A percentile compares a stretch with the other conserved stretches of the same genome.
These are phyloP conservation scores for Parazoanthus darwini DNA, from an alignment of 92 coral and sea anemone genomes.

Conservation along the genomic window DNA sequence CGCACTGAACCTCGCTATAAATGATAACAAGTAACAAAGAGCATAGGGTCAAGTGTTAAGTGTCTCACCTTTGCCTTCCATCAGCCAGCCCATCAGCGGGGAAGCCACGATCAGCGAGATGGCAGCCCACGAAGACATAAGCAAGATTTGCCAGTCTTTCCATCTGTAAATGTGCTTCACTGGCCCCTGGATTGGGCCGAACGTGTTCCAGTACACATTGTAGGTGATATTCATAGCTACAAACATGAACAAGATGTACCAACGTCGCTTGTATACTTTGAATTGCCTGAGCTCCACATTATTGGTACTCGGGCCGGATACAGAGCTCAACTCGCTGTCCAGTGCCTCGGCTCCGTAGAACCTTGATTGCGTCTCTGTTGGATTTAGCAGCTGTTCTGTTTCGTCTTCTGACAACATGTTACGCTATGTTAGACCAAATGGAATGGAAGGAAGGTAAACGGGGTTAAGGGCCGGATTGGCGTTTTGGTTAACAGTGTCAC, in stretches of 20 bases:
- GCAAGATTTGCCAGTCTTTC: constrained; percentile 38
- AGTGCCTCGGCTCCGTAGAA: not conserved
- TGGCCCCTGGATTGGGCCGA: constrained; percentile 63
- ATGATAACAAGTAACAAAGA: not conserved
- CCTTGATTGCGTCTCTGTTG: not conserved
- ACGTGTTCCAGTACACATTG: constrained; percentile 52
- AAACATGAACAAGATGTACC: constrained; percentile 57
- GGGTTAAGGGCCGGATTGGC: too few species aligned
- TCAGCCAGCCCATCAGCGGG: constrained; percentile 22
- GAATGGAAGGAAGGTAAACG: too few species aligned
- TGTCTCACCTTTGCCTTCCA: constrained; percentile 16
- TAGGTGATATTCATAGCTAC: constrained; percentile 30
- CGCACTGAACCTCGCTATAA: not conserved
- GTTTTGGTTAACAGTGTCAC: too few species aligned
- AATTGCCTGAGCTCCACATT: not conserved
- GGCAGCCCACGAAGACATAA: constrained; percentile 22
- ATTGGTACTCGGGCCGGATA: not conserved
- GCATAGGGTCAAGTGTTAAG: not conserved
- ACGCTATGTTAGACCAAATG: too few species aligned
- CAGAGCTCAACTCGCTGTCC: not conserved
- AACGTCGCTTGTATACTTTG: constrained; percentile 51
- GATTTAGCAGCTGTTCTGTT: not conserved
- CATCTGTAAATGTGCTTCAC: constrained; percentile 47
- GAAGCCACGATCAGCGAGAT: not conserved
- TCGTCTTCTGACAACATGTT: not conserved